These are phyloP conservation scores for Zalophus californianus DNA, from an alignment of 2,797 vertebrate genomes.

Conservation along the genomic window DNA sequence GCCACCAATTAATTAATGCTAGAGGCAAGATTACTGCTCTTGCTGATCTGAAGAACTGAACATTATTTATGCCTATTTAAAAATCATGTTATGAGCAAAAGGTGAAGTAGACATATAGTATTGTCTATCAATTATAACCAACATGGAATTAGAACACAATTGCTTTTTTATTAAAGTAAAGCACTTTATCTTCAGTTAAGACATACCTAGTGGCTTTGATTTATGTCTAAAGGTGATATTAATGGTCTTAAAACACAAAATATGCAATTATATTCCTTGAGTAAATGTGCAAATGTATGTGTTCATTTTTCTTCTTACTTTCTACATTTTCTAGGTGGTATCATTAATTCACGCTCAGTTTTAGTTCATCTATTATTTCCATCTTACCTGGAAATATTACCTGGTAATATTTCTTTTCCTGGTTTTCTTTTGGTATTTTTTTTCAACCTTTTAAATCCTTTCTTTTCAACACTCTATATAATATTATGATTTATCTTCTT, in stretches of 20 bases:
- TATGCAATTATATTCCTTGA: not conserved
- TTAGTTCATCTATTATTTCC: not conserved
- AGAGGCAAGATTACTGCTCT: conserved; percentile 72
- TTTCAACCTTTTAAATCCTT: not conserved
- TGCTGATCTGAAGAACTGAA: conserved; percentile 79
- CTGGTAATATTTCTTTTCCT: not conserved
- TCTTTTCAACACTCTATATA: not conserved
- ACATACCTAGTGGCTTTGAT: conserved; percentile 45
- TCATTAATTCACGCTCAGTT: not conserved
- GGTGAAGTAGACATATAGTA: conserved; percentile 36
- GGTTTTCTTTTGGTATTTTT: not conserved
- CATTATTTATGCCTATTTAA: conserved; percentile 74
- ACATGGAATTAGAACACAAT: not conserved
- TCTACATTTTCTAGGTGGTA: not conserved
- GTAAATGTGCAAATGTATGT: not conserved
- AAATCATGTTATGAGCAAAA: conserved; percentile 70
- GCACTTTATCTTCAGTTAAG: conserved; percentile 59
- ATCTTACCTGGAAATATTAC: not conserved
- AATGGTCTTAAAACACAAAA: not conserved
- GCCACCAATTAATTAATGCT: conserved; percentile 82
- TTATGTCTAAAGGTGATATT: not conserved
- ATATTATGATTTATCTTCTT: not conserved
- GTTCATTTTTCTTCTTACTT: conserved; percentile 3
- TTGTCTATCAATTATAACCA: conserved; percentile 63
- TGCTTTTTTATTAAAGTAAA: conserved; percentile 71